A percentile compares a stretch with the other conserved stretches of the same genome.
Evolutionary conservation across 2,888 invertebrate species (phyloP).

Genomic region (Blastobasis adustella): DNA sequence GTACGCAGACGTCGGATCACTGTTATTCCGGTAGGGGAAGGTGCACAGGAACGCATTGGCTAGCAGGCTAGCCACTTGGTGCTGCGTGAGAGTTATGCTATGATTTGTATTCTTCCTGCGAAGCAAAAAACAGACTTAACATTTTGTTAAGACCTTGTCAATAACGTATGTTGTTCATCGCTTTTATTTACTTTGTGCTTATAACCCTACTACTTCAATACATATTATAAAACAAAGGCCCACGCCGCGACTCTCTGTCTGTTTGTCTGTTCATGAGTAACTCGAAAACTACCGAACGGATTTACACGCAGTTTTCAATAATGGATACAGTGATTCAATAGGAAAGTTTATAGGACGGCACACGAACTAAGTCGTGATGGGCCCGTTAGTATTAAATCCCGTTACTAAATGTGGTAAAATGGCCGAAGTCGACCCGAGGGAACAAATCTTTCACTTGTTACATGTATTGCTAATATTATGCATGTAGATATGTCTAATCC

Average conservation of each 20-base stretch:
- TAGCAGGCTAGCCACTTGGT: conserved; percentile 89
- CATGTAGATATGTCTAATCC: no score
- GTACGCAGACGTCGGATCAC: conserved; percentile 79
- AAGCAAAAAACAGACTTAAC: background rate
- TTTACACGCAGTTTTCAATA: background rate
- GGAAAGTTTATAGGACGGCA: no score
- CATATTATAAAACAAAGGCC: conserved; percentile 31
- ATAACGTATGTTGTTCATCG: background rate
- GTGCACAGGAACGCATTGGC: conserved; percentile 98
- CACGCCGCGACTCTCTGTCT: conserved; percentile 86
- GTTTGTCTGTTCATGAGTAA: no score
- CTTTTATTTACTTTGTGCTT: conserved; percentile 78
- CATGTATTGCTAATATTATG: no score
- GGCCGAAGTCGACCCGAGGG: no score
- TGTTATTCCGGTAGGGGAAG: conserved; percentile 86
- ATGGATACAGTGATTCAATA: no score
- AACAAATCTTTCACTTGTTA: no score
- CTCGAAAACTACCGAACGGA: no score
- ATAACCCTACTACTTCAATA: no score
- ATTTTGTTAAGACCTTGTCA: background rate
- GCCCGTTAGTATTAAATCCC: no score
- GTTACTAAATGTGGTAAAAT: no score
- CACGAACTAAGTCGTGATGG: no score
- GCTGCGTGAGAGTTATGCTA: conserved; percentile 77
- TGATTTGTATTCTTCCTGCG: conserved; percentile 55